phyloP scores from a whole-genome alignment of 2,888 invertebrate species.

The Lordiphosa andalusiaca region DNA sequence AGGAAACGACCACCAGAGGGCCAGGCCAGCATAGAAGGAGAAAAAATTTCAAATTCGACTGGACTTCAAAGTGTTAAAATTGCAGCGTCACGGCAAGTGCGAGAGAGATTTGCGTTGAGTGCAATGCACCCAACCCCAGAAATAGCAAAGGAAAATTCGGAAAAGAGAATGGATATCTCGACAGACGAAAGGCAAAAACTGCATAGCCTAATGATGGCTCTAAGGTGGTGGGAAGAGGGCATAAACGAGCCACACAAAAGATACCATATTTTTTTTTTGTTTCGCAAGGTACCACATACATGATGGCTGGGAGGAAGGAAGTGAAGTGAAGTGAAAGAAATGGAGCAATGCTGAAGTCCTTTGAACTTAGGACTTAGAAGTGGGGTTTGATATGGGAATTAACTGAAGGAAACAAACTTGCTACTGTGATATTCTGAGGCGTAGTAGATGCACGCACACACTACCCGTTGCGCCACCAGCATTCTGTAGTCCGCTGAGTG shows the following conservation, averaged over 20 bases:
- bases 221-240: constrained; percentile 1
- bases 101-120: constrained; percentile 28
- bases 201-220: constrained; percentile 48
- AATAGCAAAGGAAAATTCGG: constrained; percentile 13
- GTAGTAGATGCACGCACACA: too few relatives aligned
- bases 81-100: constrained; percentile 54
- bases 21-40: constrained; percentile 21
- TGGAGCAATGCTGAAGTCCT: too few relatives aligned
- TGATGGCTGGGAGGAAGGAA: too few relatives aligned
- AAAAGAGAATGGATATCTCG: constrained; percentile 3
- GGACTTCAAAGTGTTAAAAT: constrained; percentile 72
- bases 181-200: constrained; percentile 43
- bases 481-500: too few relatives aligned
- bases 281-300: neutral
- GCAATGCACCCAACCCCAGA: constrained; percentile 47
- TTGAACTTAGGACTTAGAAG: too few relatives aligned
- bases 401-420: too few relatives aligned
- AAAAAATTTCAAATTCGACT: constrained; percentile 49
- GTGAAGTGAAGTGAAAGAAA: too few relatives aligned
- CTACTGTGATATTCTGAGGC: too few relatives aligned
- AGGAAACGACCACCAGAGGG: constrained; percentile 59
- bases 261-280: constrained; percentile 3
- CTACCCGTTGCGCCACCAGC: too few relatives aligned
- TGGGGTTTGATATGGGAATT: too few relatives aligned
- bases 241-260: constrained; percentile 7